Conservation (phyloP, 2,797 vertebrate genomes). For the Acipenser transmontanus region DNA sequence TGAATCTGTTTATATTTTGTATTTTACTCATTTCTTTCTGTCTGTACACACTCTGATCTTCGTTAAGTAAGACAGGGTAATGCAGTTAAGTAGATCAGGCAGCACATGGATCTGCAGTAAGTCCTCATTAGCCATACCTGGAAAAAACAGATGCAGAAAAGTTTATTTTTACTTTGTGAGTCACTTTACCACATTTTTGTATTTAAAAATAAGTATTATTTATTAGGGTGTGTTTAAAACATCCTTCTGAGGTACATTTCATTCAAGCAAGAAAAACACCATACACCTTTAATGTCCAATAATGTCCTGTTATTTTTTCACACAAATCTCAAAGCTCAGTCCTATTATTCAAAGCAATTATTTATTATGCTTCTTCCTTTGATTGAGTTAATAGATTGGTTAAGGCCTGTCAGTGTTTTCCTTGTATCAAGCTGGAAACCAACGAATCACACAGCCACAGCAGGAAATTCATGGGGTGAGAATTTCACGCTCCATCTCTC, state of each 20-base stretch:
- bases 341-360: constrained; percentile 54
- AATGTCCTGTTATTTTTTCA: constrained; percentile 3
- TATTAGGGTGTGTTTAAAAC: neutral
- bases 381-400: constrained; percentile 62
- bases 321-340: constrained; percentile 26
- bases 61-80: no score
- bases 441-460: constrained; percentile 51
- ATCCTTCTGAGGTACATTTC: constrained; percentile 15
- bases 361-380: constrained; percentile 41
- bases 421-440: constrained; percentile 59
- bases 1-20: no score
- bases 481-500: constrained; percentile 58
- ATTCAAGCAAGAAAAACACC: constrained; percentile 28
- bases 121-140: no score
- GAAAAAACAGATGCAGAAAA: no score
- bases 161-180: constrained; percentile 1
- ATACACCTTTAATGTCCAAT: constrained; percentile 45
- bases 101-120: no score
- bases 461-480: constrained; percentile 60
- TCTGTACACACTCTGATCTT: no score
- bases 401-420: constrained; percentile 64
- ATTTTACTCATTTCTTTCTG: no score
- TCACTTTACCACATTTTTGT: constrained; percentile 27
- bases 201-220: no score
- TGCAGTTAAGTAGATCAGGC: no score